Conservation (phyloP, 2,113 vertebrate genomes). For the Hydrolagus affinis region DNA sequence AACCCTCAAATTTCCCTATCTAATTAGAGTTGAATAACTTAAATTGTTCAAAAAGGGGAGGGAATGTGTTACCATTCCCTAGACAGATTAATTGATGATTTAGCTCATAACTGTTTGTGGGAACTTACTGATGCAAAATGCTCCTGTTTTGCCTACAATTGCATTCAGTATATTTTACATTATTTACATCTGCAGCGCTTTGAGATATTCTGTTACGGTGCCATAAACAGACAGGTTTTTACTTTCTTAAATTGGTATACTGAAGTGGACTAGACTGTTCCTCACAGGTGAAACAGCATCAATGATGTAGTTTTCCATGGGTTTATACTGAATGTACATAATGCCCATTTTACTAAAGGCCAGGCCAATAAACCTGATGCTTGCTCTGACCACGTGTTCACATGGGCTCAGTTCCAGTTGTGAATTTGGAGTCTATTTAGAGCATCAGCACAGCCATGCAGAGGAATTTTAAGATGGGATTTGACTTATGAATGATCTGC, state of each 20-base stretch:
- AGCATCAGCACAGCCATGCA: background rate
- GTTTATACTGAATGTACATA: background rate
- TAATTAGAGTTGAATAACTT: no score
- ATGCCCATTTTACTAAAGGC: background rate
- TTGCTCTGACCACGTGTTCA: constrained; percentile 9
- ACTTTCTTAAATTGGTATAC: background rate
- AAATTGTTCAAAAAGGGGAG: no score
- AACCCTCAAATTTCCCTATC: no score
- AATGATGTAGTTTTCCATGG: background rate
- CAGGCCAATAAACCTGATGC: background rate
- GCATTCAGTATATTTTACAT: no score
- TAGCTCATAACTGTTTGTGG: no score
- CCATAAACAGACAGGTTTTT: no score
- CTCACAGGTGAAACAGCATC: background rate
- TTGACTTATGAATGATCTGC: constrained; percentile 21
- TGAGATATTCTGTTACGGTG: no score
- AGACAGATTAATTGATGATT: no score
- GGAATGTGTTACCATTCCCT: no score
- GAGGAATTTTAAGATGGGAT: constrained; percentile 10
- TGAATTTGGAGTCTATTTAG: background rate
- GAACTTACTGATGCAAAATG: no score
- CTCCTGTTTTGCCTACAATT: no score
- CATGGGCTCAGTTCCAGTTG: background rate
- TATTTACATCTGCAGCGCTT: no score
- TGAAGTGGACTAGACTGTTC: background rate